phyloP scores from a whole-genome alignment of 2,888 invertebrate species.

The Blastobasis adustella region DNA sequence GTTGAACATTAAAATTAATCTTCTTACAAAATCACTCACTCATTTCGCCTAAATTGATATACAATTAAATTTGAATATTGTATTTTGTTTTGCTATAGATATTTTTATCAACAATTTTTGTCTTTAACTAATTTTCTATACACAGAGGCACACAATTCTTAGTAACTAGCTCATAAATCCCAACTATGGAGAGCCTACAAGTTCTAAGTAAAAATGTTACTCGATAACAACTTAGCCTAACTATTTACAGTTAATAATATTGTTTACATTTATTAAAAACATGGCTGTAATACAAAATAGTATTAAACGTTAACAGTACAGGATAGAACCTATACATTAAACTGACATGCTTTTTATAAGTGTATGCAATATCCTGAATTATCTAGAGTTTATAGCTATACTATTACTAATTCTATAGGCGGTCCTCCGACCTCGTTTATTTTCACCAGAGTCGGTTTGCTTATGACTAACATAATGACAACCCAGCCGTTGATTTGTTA shows the following conservation, averaged over 20 bases:
- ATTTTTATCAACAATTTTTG: slow-evolving; percentile 30
- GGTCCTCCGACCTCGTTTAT: slow-evolving; percentile 57
- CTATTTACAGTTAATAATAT: slow-evolving; percentile 28
- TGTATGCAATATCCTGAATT: background rate
- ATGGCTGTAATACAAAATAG: background rate
- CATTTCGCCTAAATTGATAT: slow-evolving; percentile 21
- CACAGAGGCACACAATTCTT: slow-evolving; percentile 72
- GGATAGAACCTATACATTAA: background rate
- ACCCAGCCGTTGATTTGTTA: no score
- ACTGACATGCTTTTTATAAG: slow-evolving; percentile 1
- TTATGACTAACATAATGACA: slow-evolving; percentile 29
- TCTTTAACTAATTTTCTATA: slow-evolving; percentile 54
- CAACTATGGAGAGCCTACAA: slow-evolving; percentile 19
- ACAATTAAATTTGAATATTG: slow-evolving; percentile 25
- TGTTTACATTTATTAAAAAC: slow-evolving; percentile 23
- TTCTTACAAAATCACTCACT: slow-evolving; percentile 22
- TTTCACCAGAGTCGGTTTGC: slow-evolving; percentile 55
- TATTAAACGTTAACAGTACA: no score
- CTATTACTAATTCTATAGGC: slow-evolving; percentile 62
- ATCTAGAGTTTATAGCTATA: slow-evolving; percentile 16
- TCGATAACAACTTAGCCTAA: slow-evolving; percentile 31
- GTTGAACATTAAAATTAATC: slow-evolving; percentile 5
- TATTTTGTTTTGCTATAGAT: slow-evolving; percentile 21
- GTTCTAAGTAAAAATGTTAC: slow-evolving; percentile 40
- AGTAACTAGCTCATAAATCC: slow-evolving; percentile 40